These are phyloP conservation scores for Puffinus mauretanicus DNA, from an alignment of 2,113 vertebrate genomes.

Conservation along the genomic window DNA sequence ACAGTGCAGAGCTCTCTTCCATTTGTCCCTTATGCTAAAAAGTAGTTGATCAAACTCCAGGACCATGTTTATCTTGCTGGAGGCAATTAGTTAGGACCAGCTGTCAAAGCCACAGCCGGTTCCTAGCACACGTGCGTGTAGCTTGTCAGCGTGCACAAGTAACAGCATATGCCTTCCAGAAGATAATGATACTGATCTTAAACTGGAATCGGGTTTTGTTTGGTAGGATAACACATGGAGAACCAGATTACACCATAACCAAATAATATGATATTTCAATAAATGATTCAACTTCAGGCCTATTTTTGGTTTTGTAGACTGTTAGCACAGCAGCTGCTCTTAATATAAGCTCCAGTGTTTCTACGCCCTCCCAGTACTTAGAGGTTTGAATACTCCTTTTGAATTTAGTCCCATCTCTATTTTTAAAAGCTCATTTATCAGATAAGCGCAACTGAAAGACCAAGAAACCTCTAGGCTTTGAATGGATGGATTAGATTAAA, in stretches of 20 bases:
- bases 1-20: background rate
- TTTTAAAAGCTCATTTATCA: conserved; percentile 46
- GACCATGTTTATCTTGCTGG: conserved; percentile 24
- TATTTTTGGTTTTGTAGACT: background rate
- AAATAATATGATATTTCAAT: background rate
- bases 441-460: conserved; percentile 25
- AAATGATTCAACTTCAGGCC: background rate
- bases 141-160: background rate
- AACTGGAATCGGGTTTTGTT: background rate
- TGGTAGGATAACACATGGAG: conserved; percentile 22
- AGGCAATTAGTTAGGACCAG: conserved; percentile 36
- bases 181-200: conserved; percentile 15
- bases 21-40: background rate
- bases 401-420: conserved; percentile 42
- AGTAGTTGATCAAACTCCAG: conserved; percentile 1
- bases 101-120: conserved; percentile 3
- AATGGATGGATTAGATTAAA: conserved; percentile 60
- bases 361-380: background rate
- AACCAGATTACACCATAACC: background rate
- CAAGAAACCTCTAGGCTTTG: conserved; percentile 49
- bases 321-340: conserved; percentile 15
- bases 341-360: conserved; percentile 7
- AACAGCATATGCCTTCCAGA: conserved; percentile 33
- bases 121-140: background rate
- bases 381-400: conserved; percentile 19